These are phyloP conservation scores for Baryphthengus martii DNA, from an alignment of 2,113 vertebrate genomes.

Conservation along the genomic window DNA sequence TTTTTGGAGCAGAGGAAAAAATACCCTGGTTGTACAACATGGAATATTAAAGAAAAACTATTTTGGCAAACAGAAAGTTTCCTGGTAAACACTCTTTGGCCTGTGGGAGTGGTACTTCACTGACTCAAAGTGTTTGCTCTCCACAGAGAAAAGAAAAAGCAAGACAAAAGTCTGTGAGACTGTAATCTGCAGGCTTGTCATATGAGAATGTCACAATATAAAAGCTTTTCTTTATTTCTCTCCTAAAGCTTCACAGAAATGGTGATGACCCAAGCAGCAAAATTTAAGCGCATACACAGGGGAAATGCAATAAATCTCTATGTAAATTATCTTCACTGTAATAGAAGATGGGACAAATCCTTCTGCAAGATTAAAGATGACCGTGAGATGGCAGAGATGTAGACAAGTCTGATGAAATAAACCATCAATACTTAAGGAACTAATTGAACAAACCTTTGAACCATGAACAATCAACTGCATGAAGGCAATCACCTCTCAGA, in stretches of 20 bases:
- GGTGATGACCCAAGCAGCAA: background rate
- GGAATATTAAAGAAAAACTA: background rate
- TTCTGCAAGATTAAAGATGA: background rate
- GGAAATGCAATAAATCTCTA: background rate
- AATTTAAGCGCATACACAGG: background rate
- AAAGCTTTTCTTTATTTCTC: background rate
- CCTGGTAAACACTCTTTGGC: constrained; percentile 18
- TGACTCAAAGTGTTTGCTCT: background rate
- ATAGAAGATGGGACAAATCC: background rate
- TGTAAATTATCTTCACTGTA: background rate
- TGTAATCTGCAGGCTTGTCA: background rate
- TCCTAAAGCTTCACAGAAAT: background rate
- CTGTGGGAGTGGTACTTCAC: background rate
- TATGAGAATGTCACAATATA: background rate
- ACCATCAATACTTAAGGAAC: background rate
- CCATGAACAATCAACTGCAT: background rate
- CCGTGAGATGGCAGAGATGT: background rate
- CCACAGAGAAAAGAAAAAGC: background rate
- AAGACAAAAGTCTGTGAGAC: background rate
- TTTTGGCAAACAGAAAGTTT: background rate
- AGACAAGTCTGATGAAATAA: background rate
- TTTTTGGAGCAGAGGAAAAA: background rate
- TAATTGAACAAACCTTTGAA: background rate
- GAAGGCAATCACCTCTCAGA: background rate
- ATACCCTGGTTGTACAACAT: background rate